Percentiles rank a stretch among this genome's conserved stretches.
Conservation (phyloP, 2,113 vertebrate species). For the Corythornis cristatus region DNA sequence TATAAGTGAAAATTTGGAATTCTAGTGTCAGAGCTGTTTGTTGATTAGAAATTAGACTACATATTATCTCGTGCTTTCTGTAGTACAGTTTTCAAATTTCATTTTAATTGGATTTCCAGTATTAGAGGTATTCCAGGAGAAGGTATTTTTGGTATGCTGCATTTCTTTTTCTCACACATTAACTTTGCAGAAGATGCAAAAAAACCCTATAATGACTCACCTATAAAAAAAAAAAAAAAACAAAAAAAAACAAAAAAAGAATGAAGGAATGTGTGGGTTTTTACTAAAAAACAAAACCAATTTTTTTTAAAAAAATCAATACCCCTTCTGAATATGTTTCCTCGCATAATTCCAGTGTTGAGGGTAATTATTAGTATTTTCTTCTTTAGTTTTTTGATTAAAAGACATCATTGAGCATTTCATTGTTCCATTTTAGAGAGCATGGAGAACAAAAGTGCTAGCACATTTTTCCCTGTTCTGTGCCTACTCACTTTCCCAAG, state of each 20-base stretch:
- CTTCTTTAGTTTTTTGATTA: neutral
- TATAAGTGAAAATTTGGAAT: neutral
- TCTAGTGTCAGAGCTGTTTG: neutral
- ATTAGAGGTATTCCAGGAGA: neutral
- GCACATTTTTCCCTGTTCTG: slow-evolving; percentile 35
- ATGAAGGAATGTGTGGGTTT: neutral
- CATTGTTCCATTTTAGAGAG: neutral
- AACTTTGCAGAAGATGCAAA: neutral
- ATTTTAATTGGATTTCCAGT: accelerated
- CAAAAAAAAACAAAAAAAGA: neutral
- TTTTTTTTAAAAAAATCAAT: neutral
- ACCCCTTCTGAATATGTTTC: neutral
- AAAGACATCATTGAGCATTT: neutral
- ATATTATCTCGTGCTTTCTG: neutral
- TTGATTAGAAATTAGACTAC: neutral
- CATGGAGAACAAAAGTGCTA: slow-evolving; percentile 14
- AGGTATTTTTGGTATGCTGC: neutral
- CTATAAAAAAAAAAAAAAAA: no score
- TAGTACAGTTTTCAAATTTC: neutral
- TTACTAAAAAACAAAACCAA: neutral
- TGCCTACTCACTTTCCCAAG: slow-evolving; percentile 56
- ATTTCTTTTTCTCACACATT: neutral
- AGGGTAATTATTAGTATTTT: neutral
- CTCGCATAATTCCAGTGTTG: neutral
- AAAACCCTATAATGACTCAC: neutral